Conservation (phyloP, 2,888 invertebrate genomes). For the Atherix ibis region DNA sequence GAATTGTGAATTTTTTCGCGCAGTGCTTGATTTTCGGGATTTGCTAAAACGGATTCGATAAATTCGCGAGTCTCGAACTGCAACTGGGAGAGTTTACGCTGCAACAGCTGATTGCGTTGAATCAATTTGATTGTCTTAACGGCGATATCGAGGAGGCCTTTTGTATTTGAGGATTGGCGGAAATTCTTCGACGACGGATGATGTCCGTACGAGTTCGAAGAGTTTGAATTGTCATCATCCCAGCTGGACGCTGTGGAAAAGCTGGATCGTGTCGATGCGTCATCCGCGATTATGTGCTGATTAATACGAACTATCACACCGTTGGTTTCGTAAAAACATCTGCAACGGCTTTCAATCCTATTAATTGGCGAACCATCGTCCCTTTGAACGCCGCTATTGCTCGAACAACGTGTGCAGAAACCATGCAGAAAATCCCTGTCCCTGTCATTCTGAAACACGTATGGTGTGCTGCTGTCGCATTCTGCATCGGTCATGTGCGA, state of each 20-base stretch:
- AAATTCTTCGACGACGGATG: neutral
- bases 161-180: constrained; percentile 15
- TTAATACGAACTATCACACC: neutral
- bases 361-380: neutral
- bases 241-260: constrained; percentile 1
- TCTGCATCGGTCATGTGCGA: too few species aligned
- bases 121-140: constrained; percentile 45
- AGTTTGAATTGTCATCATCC: constrained; percentile 2
- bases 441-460: too few species aligned
- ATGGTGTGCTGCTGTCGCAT: too few species aligned
- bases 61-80: constrained; percentile 47
- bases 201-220: neutral
- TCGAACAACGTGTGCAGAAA: neutral
- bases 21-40: constrained; percentile 30
- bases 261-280: constrained; percentile 4
- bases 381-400: too few species aligned
- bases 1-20: constrained; percentile 17
- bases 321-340: neutral
- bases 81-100: constrained; percentile 41
- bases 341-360: neutral
- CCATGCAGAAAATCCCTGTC: neutral
- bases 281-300: constrained; percentile 2
- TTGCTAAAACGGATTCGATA: constrained; percentile 41
- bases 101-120: constrained; percentile 43
- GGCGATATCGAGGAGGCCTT: constrained; percentile 43